These are phyloP conservation scores for Antheraea assamensis DNA, from an alignment of 2,888 invertebrate species.

Conservation along the genomic window DNA sequence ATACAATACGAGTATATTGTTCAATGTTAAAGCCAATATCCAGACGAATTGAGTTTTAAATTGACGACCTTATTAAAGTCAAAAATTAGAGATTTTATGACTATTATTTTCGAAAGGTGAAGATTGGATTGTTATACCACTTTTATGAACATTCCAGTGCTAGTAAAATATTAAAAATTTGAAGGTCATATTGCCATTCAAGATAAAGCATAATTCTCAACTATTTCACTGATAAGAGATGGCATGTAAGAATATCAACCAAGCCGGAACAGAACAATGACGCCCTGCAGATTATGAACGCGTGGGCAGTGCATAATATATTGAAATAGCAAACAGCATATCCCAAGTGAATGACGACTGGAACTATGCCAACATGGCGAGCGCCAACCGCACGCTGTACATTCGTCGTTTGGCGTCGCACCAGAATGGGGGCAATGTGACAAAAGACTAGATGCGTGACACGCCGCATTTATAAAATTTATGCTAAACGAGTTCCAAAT, in stretches of 20 bases:
- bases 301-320: slow-evolving; percentile 48
- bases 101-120: neutral
- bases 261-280: slow-evolving; percentile 67
- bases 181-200: neutral
- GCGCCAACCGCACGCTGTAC: slow-evolving; percentile 42
- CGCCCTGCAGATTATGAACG: slow-evolving; percentile 41
- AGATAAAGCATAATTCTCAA: neutral
- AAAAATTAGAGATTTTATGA: too few species aligned
- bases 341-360: slow-evolving; percentile 59
- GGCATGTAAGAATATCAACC: neutral
- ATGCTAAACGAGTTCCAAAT: slow-evolving; percentile 23
- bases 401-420: slow-evolving; percentile 56
- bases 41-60: neutral
- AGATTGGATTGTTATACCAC: neutral
- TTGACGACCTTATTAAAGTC: too few species aligned
- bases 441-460: slow-evolving; percentile 45
- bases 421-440: slow-evolving; percentile 60
- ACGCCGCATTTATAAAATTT: slow-evolving; percentile 32
- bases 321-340: slow-evolving; percentile 39
- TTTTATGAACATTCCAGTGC: neutral
- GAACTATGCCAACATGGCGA: slow-evolving; percentile 43
- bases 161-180: neutral
- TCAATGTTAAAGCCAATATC: neutral
- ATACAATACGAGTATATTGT: neutral
- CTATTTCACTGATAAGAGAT: slow-evolving; percentile 8